phyloP scores from a whole-genome alignment of 2,113 vertebrate species.

The Ploceus nigricollis region DNA sequence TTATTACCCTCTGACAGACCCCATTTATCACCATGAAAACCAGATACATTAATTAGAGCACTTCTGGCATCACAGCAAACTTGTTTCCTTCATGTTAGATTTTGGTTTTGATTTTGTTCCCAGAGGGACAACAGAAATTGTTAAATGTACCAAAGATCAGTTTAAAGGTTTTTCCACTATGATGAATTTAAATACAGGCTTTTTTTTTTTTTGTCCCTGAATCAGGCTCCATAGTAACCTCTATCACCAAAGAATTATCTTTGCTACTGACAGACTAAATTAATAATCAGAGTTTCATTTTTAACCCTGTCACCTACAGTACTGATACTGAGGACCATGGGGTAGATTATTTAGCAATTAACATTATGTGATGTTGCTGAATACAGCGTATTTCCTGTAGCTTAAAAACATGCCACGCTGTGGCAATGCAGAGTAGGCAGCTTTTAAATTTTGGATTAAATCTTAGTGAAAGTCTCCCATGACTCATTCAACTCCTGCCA shows the following conservation, averaged over 20 bases:
- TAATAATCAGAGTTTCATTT: not conserved
- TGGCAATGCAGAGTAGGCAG: slow-evolving; percentile 32
- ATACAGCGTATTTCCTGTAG: not conserved
- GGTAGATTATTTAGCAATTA: slow-evolving; percentile 35
- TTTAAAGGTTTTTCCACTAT: not conserved
- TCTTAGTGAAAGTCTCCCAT: slow-evolving; percentile 5
- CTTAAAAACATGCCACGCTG: not conserved
- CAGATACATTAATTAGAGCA: slow-evolving; percentile 34
- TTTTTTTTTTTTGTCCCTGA: not conserved
- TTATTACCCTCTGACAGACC: slow-evolving; percentile 35
- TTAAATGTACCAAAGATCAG: not conserved
- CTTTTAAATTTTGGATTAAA: slow-evolving; percentile 33
- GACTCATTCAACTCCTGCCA: slow-evolving; percentile 14
- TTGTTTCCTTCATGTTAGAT: not conserved
- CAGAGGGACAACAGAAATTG: not conserved
- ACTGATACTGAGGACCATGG: not conserved
- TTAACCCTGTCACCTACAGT: not conserved
- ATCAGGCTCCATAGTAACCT: not conserved
- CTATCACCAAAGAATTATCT: slow-evolving; percentile 1
- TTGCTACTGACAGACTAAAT: not conserved
- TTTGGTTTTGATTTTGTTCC: slow-evolving; percentile 1
- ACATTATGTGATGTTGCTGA: slow-evolving; percentile 5
- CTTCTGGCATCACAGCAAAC: not conserved
- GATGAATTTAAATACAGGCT: not conserved
- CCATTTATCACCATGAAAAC: slow-evolving; percentile 44